Evolutionary conservation across 1,140 invertebrate genomes (phyloP), one percentile per base, ranked within the genome.

Genomic region (Neodiprion fabricii): DNA sequence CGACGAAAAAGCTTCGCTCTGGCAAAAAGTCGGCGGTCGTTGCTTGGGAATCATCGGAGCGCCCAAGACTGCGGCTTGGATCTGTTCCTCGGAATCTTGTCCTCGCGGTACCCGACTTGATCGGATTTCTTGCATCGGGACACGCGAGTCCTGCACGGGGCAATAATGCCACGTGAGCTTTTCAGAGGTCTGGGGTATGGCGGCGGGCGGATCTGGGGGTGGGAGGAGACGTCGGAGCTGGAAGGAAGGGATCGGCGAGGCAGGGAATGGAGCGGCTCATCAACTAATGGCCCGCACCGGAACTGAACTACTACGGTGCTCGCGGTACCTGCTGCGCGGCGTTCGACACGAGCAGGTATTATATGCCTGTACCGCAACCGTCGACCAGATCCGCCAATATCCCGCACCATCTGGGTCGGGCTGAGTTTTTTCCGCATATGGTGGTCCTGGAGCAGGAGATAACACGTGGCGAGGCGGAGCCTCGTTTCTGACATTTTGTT

Each of bases 271-370:
- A 80, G 79, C 79, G 84, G 81, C 86, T 89, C 87, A 89, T 89
- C 87, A 89, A 88, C 87, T 89, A 89, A 89, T 89, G 86, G 87
- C 83, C 87, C 86, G 85, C 79, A 86, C 85, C 84, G 85, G 84
- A 87, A 87, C 83, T 81, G 77, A 85, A 82, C 82, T 84, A 75
- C 79, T 79, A 79, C 77, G 78, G 74, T 61, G 72, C 74, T 80
- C 77, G 28, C 77, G 76, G 77, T 77, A 81, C 76, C 77, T 79
- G 79, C 73, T 76, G 5, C 72, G 61, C 21, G 72, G 67, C 40
- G 53, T 17, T 61, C 53, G 53, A 61, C 53, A 17, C n/a, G 53
- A 14, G 53, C 53, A 14, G 11, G 53, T 14, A 12, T 40, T 40
- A 17, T 17, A 61, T 14, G n/a, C 53, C 53, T 61, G 9, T 61